Evolutionary conservation across 1,140 invertebrate genomes (phyloP).

Genomic region (Hylaeus volcanicus): DNA sequence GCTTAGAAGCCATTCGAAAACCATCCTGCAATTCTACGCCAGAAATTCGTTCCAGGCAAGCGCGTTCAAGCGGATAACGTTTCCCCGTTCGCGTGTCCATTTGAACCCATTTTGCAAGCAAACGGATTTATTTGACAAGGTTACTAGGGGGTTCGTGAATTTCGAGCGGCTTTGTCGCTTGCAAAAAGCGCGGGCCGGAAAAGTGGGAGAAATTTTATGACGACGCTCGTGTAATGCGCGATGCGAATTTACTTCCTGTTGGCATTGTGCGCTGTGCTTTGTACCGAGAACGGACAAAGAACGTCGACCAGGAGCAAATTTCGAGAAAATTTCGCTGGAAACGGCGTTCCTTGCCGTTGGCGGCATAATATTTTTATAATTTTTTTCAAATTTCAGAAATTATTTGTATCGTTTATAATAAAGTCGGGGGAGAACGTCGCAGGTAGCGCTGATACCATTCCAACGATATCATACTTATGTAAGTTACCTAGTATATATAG

Average conservation of each 20-base stretch:
- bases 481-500: too few relatives aligned
- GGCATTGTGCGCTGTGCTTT: not conserved
- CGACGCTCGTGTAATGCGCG: not conserved
- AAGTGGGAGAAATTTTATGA: not conserved
- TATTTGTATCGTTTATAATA: not conserved
- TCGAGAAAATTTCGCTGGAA: not conserved
- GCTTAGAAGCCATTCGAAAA: not conserved
- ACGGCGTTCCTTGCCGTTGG: not conserved
- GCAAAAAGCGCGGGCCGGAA: not conserved
- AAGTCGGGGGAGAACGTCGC: too few relatives aligned
- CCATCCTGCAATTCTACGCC: not conserved
- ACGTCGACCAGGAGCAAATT: not conserved
- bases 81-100: not conserved
- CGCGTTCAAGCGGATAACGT: too few relatives aligned
- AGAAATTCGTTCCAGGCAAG: constrained; percentile 1
- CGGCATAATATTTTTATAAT: not conserved
- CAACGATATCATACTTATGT: too few relatives aligned
- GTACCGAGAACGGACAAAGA: not conserved
- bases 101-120: not conserved
- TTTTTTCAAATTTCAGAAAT: not conserved
- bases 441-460: too few relatives aligned
- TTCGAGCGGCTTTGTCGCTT: not conserved
- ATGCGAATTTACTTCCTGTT: not conserved
- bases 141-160: not conserved
- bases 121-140: not conserved